Evolutionary conservation across 2,113 vertebrate genomes (phyloP).

Genomic region (Amblyopsis rosae): DNA sequence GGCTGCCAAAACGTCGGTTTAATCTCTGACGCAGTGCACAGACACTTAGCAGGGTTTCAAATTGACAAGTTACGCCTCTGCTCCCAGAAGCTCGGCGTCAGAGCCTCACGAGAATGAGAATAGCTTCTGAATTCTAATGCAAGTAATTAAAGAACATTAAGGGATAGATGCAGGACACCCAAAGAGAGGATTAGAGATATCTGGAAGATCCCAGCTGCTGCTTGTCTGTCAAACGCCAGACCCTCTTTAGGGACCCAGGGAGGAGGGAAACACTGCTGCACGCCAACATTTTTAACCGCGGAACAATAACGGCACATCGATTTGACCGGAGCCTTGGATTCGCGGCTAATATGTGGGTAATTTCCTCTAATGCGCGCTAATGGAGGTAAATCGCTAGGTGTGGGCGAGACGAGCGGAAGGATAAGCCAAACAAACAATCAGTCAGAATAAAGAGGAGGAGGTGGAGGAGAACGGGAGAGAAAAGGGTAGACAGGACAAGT

Average conservation of each 20-base stretch:
- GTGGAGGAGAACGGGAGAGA: background rate
- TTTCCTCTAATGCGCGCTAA: conserved; percentile 28
- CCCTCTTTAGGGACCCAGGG: too few species aligned
- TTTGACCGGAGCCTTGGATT: conserved; percentile 17
- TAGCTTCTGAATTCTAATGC: background rate
- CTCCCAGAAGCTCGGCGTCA: background rate
- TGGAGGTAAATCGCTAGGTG: background rate
- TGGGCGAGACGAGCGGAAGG: background rate
- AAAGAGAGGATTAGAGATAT: conserved; percentile 20
- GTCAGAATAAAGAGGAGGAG: background rate
- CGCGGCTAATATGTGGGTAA: conserved; percentile 18
- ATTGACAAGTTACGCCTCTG: background rate
- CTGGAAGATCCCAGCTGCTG: conserved; percentile 22
- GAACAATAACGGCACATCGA: background rate
- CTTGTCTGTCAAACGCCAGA: conserved; percentile 7
- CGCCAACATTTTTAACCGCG: background rate
- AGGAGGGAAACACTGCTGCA: conserved; percentile 7
- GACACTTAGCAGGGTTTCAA: conserved; percentile 1
- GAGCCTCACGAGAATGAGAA: conserved; percentile 19
- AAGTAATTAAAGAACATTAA: background rate
- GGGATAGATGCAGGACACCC: too few species aligned
- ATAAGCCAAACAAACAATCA: background rate
- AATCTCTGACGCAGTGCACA: conserved; percentile 14
- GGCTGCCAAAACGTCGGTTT: conserved; percentile 27
- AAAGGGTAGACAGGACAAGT: background rate